Evolutionary conservation across 2,888 invertebrate species (phyloP).

Genomic region (Aelia acuminata): DNA sequence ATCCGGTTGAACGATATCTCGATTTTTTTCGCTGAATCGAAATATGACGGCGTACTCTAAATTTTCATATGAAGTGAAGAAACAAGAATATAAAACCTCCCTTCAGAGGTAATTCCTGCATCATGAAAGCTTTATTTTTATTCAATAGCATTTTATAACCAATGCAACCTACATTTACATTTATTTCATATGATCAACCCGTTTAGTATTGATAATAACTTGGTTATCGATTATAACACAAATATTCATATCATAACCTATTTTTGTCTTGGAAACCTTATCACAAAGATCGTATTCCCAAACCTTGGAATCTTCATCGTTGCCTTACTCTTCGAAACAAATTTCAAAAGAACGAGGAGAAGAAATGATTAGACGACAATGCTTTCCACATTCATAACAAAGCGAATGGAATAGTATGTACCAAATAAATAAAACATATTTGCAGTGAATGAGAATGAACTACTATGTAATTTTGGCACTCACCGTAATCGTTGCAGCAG

Average conservation of each 20-base stretch:
- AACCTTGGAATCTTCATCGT: too few species aligned
- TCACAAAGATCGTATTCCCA: too few species aligned
- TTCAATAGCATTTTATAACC: not conserved
- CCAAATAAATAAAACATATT: not conserved
- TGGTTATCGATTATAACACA: not conserved
- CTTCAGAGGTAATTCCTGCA: too few species aligned
- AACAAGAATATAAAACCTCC: too few species aligned
- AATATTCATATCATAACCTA: not conserved
- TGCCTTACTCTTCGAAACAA: too few species aligned
- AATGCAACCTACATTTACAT: not conserved
- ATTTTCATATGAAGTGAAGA: too few species aligned
- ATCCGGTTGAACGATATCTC: too few species aligned
- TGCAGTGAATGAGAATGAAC: not conserved
- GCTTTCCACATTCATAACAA: too few species aligned
- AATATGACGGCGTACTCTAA: too few species aligned
- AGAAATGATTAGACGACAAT: too few species aligned
- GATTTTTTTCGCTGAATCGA: not conserved
- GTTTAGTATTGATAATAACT: not conserved
- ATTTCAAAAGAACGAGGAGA: not conserved
- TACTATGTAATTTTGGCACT: not conserved
- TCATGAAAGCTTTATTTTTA: not conserved
- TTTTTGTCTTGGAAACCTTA: not conserved
- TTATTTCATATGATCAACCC: not conserved
- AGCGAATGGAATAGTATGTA: not conserved
- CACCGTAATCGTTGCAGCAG: constrained; percentile 8